Evolutionary conservation across 2,888 invertebrate genomes (phyloP).

Genomic region (Merodon equestris): DNA sequence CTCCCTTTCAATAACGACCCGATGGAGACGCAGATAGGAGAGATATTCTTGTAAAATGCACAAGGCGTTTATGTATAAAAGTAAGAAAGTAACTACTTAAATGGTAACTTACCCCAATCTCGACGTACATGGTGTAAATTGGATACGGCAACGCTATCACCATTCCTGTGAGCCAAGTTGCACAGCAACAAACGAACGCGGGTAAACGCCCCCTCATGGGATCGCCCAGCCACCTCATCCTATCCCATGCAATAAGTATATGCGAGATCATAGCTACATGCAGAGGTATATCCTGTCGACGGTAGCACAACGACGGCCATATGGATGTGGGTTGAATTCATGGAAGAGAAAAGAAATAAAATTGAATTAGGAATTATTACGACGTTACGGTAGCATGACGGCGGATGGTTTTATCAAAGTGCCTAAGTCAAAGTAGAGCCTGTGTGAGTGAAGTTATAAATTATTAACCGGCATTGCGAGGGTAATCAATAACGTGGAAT

Average conservation of each 20-base stretch:
- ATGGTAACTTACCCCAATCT: constrained; percentile 82
- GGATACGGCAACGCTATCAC: constrained; percentile 87
- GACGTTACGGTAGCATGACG: no score
- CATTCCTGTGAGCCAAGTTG: constrained; percentile 85
- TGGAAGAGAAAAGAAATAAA: constrained; percentile 27
- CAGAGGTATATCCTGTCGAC: constrained; percentile 83
- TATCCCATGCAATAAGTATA: constrained; percentile 84
- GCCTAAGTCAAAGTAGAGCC: neutral
- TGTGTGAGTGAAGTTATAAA: constrained; percentile 9
- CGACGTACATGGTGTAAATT: constrained; percentile 86
- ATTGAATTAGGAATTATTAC: constrained; percentile 34
- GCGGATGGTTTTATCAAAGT: no score
- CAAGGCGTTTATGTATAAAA: constrained; percentile 3
- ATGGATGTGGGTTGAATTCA: no score
- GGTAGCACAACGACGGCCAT: no score
- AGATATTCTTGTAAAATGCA: no score
- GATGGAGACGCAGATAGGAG: no score
- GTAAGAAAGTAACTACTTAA: neutral
- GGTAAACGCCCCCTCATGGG: constrained; percentile 84
- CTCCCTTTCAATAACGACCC: no score
- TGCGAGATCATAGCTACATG: constrained; percentile 86
- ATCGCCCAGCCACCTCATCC: constrained; percentile 83
- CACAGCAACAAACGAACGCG: constrained; percentile 84
- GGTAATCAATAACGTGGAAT: constrained; percentile 4
- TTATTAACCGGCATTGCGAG: constrained; percentile 3